Conservation (phyloP, 35 echinoderm and acorn worm genomes). For the Patiria miniata region DNA sequence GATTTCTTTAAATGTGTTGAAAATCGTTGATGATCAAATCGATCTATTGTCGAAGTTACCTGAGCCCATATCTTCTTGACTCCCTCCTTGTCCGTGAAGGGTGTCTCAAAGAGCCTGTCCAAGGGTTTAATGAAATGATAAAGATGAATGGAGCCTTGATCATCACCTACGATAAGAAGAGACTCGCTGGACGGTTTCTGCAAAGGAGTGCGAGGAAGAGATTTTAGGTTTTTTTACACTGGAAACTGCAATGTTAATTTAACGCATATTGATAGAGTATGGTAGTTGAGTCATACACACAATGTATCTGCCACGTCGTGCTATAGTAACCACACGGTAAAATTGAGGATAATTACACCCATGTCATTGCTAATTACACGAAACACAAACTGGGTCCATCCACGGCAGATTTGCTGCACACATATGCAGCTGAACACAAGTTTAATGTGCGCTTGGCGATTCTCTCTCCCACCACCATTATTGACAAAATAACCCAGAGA, state of each 20-base stretch:
- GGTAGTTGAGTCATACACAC: no score
- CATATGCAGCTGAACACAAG: no score
- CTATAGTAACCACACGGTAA: not conserved
- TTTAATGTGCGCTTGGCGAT: no score
- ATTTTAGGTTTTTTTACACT: no score
- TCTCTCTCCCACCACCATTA: not conserved
- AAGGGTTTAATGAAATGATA: constrained; percentile 86
- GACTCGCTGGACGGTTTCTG: constrained; percentile 82
- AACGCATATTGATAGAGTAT: no score
- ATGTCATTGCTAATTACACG: no score
- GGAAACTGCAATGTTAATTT: no score
- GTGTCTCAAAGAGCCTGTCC: constrained; percentile 83
- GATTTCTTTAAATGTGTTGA: no score
- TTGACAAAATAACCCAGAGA: not conserved
- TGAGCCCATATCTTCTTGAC: constrained; percentile 95
- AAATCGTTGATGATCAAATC: no score
- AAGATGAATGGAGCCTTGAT: constrained; percentile 88
- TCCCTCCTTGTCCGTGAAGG: constrained; percentile 61
- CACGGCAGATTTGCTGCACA: no score
- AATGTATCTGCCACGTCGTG: not conserved
- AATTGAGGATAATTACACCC: no score
- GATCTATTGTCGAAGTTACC: constrained; percentile 36
- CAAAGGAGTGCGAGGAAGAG: not conserved
- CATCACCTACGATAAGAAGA: constrained; percentile 78
- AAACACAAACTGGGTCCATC: no score